Percentiles rank a stretch among this genome's conserved stretches.
phyloP scores from a whole-genome alignment of 2,888 invertebrate species.

The Mimumesa dahlbomi region DNA sequence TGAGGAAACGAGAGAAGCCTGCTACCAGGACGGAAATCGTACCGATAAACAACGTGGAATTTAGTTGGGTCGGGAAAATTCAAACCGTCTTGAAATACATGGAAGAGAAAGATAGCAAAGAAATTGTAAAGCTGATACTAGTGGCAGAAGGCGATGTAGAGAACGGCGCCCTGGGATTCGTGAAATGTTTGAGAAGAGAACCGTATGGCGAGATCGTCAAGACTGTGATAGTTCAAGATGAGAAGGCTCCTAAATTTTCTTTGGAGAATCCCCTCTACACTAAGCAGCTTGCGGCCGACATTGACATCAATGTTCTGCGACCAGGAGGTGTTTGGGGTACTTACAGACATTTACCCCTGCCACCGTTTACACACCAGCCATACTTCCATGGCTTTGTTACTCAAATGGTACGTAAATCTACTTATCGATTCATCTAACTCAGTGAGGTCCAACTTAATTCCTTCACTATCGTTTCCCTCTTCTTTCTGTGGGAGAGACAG shows the following conservation, averaged over 20 bases:
- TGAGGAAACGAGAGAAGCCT: conserved; percentile 60
- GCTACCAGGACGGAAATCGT: conserved; percentile 69
- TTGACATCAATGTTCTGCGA: conserved; percentile 88
- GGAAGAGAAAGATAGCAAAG: conserved; percentile 80
- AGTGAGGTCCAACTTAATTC: not conserved
- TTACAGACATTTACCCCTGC: conserved; percentile 89
- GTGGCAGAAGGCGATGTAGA: conserved; percentile 85
- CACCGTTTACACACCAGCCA: conserved; percentile 78
- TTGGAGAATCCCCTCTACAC: conserved; percentile 85
- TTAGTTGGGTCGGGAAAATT: conserved; percentile 77
- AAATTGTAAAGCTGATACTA: conserved; percentile 83
- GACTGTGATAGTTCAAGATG: conserved; percentile 84
- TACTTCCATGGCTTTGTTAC: conserved; percentile 81
- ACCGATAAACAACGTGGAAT: conserved; percentile 70
- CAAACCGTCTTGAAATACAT: conserved; percentile 70
- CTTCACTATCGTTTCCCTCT: too few species aligned
- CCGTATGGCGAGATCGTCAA: conserved; percentile 84
- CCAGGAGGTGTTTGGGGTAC: conserved; percentile 86
- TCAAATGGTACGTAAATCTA: not conserved
- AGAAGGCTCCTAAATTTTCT: conserved; percentile 85
- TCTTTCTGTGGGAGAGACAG: too few species aligned
- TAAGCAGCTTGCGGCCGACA: conserved; percentile 86
- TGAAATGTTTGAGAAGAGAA: conserved; percentile 92
- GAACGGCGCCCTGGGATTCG: conserved; percentile 91
- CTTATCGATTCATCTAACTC: not conserved